Base-by-base conservation (phyloP, 2,113 vertebrate genomes). In the Jaculus jaculus region DNA sequence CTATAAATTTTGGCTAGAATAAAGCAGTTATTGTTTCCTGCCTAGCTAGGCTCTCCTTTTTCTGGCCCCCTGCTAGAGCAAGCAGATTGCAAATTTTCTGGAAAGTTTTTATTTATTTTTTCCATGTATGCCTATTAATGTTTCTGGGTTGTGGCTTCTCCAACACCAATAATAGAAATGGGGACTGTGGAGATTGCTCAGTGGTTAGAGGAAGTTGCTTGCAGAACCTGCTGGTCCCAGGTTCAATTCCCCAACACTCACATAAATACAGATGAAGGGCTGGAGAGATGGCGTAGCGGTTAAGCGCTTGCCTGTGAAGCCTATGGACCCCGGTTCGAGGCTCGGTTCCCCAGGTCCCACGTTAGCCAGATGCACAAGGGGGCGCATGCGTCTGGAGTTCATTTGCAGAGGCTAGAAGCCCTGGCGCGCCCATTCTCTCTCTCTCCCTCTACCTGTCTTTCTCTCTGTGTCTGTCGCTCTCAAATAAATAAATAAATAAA, bases 81-180 rank as follows among this genome's bases (percentile, higher is more conserved):
- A 66, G 10, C 18, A 66, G 18, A 58, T 12, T 79, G 10, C 18
- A 66, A 23, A 58, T 79, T 79, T 75, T 37, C 65, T 51, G 68
- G 60, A 20, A n/a, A n/a, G 16, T n/a, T 75, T 42, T 15, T 30
- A 4, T 47, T 75, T 47, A 32, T 16, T 28, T 60, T 17, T 26
- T 37, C 24, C 74, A 20, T 42, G 47, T 74, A 30, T 68, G 89
- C 63, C 63, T 77, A 13, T 84, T 39, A 71, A 30, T 79, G 9
- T 88, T 87, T 89, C 65, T 88, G n/a, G 79, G 30, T 81, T 88
- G 47, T 78, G 66, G n/a, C 88, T 80, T 90, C 68, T 87, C 68
- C 39, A 93, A 69, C 28, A 83, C 60, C 66, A 28, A 66, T 86
- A 89, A 65, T 87, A 65, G 83, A 73, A 91, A 82, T 61, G 32